A percentile compares a stretch with the other conserved stretches of the same genome.
Evolutionary conservation across 2,113 vertebrate genomes (phyloP).

Genomic region (Ammodytes marinus): DNA sequence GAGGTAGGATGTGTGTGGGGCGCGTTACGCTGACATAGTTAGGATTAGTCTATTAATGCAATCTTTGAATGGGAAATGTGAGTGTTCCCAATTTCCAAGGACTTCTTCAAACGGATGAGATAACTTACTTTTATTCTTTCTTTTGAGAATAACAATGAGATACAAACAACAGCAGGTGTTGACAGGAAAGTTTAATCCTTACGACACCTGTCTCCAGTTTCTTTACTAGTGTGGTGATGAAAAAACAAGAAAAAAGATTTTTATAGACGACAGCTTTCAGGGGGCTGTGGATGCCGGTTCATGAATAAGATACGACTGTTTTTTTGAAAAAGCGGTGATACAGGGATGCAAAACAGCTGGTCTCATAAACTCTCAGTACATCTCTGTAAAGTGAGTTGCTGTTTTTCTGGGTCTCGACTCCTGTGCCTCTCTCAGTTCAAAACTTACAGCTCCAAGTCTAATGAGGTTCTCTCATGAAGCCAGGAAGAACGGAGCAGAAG

Average conservation of each 20-base stretch:
- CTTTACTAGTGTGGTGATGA: not conserved
- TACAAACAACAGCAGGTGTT: not conserved
- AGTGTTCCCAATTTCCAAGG: not conserved
- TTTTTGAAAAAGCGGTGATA: not conserved
- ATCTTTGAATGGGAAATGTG: not conserved
- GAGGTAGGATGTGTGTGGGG: too few relatives aligned
- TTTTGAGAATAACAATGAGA: slow-evolving; percentile 1
- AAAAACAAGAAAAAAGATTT: too few relatives aligned
- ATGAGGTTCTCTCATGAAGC: slow-evolving; percentile 26
- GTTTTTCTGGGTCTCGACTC: slow-evolving; percentile 3
- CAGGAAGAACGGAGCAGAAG: slow-evolving; percentile 1
- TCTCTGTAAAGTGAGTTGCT: slow-evolving; percentile 1
- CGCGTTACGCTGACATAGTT: not conserved
- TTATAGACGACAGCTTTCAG: not conserved
- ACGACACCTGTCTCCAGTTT: not conserved
- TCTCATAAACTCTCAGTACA: slow-evolving; percentile 3
- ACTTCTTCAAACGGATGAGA: not conserved
- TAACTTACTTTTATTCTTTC: not conserved
- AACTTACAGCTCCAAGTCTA: slow-evolving; percentile 32
- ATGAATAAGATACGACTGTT: not conserved
- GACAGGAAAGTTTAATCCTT: not conserved
- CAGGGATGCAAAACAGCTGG: slow-evolving; percentile 12
- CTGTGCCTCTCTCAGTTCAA: slow-evolving; percentile 22
- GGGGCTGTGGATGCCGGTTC: not conserved
- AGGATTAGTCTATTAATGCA: not conserved